phyloP scores from a whole-genome alignment of 2,888 invertebrate species.

The Chesias legatella region DNA sequence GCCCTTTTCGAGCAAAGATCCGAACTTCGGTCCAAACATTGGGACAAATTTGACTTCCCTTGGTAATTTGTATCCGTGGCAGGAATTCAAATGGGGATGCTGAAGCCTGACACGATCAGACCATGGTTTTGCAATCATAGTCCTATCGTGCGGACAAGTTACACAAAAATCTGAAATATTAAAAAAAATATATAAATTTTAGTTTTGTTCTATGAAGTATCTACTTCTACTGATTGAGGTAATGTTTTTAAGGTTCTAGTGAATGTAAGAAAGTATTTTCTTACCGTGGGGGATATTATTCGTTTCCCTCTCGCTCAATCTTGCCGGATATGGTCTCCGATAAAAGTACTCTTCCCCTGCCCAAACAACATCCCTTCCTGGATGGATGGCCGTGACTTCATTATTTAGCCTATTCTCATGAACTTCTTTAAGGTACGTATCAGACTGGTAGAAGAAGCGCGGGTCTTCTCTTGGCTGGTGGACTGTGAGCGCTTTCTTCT shows the following conservation, averaged over 20 bases:
- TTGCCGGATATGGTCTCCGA: conserved; percentile 32
- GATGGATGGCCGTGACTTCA: conserved; percentile 56
- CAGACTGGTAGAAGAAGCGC: conserved; percentile 66
- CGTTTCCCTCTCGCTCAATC: conserved; percentile 33
- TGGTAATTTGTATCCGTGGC: conserved; percentile 50
- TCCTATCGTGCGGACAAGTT: conserved; percentile 67
- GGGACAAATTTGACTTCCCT: conserved; percentile 47
- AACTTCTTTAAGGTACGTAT: conserved; percentile 63
- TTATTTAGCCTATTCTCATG: conserved; percentile 50
- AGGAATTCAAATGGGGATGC: conserved; percentile 50
- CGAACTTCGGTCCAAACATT: conserved; percentile 67
- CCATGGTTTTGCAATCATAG: conserved; percentile 59
- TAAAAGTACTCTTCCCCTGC: conserved; percentile 33
- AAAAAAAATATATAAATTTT: conserved; percentile 1
- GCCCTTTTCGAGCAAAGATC: conserved; percentile 59
- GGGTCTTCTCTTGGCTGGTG: conserved; percentile 69
- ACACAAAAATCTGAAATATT: conserved; percentile 43
- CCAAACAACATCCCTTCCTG: conserved; percentile 54
- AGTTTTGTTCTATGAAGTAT: too few relatives aligned
- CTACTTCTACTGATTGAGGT: too few relatives aligned
- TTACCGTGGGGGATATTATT: conserved; percentile 39
- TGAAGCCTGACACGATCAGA: conserved; percentile 54
- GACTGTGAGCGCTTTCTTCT: conserved; percentile 46
- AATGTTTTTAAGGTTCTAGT: too few relatives aligned
- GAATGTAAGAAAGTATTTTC: too few relatives aligned